phyloP scores from a whole-genome alignment of 1,140 invertebrate genomes.

The Cydia pomonella region DNA sequence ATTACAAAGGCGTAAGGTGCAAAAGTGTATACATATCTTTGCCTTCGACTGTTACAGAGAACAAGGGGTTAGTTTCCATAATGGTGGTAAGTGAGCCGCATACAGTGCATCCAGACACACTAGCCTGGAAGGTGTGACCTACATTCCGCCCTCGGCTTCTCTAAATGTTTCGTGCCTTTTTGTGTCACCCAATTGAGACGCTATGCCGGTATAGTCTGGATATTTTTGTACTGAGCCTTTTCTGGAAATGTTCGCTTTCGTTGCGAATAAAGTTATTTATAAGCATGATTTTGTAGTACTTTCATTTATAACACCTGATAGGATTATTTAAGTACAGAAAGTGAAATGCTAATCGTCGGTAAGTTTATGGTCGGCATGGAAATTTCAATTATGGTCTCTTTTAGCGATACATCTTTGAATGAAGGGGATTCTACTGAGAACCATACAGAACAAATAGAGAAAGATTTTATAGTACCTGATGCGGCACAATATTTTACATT shows the following conservation, averaged over 20 bases:
- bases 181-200: slow-evolving; percentile 28
- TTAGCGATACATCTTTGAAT: too few relatives aligned
- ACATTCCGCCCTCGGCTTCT: slow-evolving; percentile 18
- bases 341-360: background rate
- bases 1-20: too few relatives aligned
- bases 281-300: background rate
- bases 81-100: slow-evolving; percentile 27
- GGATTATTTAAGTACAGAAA: background rate
- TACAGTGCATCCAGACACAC: slow-evolving; percentile 10
- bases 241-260: slow-evolving; percentile 3
- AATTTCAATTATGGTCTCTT: too few relatives aligned
- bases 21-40: too few relatives aligned
- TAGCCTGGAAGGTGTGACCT: slow-evolving; percentile 22
- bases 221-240: slow-evolving; percentile 28
- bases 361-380: too few relatives aligned
- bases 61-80: slow-evolving; percentile 27
- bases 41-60: too few relatives aligned
- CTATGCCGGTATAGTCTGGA: slow-evolving; percentile 14
- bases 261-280: background rate
- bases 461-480: too few relatives aligned
- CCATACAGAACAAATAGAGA: too few relatives aligned
- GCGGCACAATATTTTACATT: too few relatives aligned
- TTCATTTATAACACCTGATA: background rate
- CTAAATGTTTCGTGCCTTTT: slow-evolving; percentile 30
- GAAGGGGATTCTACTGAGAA: too few relatives aligned